Percentiles rank a stretch among this genome's conserved stretches.
These are phyloP conservation scores for Saimiri boliviensis DNA, from an alignment of 2,113 vertebrate genomes.

Conservation along the genomic window DNA sequence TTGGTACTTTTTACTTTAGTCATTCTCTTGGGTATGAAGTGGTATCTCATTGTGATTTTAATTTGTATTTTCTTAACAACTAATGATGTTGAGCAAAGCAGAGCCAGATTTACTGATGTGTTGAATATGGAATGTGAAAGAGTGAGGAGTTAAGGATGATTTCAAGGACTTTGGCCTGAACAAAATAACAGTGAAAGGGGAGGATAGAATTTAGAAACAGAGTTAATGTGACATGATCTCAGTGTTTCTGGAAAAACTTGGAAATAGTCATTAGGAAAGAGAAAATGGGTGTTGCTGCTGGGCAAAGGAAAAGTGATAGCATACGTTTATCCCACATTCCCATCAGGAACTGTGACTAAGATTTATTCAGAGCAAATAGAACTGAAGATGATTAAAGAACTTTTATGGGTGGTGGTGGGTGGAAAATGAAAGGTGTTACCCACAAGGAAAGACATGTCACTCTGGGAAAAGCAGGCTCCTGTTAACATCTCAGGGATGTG, in stretches of 20 bases:
- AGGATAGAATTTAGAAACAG: slow-evolving; percentile 39
- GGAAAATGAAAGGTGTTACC: slow-evolving; percentile 76
- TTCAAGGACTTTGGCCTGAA: slow-evolving; percentile 13
- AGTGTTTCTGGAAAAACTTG: slow-evolving; percentile 22
- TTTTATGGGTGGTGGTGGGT: slow-evolving; percentile 70
- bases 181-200: slow-evolving; percentile 30
- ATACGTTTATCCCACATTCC: background rate
- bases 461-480: slow-evolving; percentile 64
- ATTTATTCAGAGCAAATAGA: slow-evolving; percentile 65
- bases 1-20: slow-evolving; percentile 38
- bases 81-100: slow-evolving; percentile 22
- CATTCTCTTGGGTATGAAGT: background rate
- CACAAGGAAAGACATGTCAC: slow-evolving; percentile 63
- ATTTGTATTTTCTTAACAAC: slow-evolving; percentile 13
- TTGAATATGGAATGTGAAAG: background rate
- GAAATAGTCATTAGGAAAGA: slow-evolving; percentile 39
- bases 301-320: slow-evolving; percentile 22
- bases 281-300: slow-evolving; percentile 28
- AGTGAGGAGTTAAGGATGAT: slow-evolving; percentile 20
- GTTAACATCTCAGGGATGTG: slow-evolving; percentile 65
- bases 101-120: slow-evolving; percentile 31
- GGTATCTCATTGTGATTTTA: slow-evolving; percentile 2
- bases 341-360: slow-evolving; percentile 43
- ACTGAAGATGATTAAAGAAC: slow-evolving; percentile 65
- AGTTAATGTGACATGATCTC: slow-evolving; percentile 37